Evolutionary conservation across 2,797 vertebrate genomes (phyloP).

Genomic region (Tympanoctomys barrerae): DNA sequence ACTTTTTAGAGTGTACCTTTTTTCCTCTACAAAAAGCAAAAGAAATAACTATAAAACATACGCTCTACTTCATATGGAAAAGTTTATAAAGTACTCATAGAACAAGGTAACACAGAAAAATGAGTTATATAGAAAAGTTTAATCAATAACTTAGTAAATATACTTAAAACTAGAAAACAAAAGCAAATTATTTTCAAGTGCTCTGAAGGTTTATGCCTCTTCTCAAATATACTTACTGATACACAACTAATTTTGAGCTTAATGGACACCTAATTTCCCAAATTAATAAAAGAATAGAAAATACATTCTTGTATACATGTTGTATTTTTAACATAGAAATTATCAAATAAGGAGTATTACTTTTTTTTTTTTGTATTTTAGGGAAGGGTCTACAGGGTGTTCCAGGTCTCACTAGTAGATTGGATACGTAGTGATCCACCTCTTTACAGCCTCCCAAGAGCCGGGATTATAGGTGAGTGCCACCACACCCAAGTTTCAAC

Average conservation of each 20-base stretch:
- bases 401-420: too few relatives aligned
- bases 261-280: constrained; percentile 31
- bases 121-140: constrained; percentile 41
- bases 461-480: too few relatives aligned
- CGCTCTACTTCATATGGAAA: neutral
- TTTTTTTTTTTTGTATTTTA: neutral
- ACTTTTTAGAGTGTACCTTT: neutral
- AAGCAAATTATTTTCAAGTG: neutral
- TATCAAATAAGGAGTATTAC: constrained; percentile 49
- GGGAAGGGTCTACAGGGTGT: too few relatives aligned
- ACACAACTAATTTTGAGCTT: constrained; percentile 2
- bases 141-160: neutral
- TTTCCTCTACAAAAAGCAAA: constrained; percentile 16
- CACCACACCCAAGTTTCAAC: too few relatives aligned
- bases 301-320: neutral
- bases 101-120: constrained; percentile 34
- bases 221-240: neutral
- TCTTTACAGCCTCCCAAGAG: too few relatives aligned
- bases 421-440: too few relatives aligned
- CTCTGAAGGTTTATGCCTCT: constrained; percentile 3
- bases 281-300: constrained; percentile 29
- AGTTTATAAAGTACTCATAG: constrained; percentile 1
- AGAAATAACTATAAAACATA: constrained; percentile 22
- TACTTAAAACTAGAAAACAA: constrained; percentile 46
- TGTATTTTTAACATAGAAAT: constrained; percentile 52